Base-by-base conservation (phyloP, 2,113 vertebrate genomes). In the Craseonycteris thonglongyai region DNA sequence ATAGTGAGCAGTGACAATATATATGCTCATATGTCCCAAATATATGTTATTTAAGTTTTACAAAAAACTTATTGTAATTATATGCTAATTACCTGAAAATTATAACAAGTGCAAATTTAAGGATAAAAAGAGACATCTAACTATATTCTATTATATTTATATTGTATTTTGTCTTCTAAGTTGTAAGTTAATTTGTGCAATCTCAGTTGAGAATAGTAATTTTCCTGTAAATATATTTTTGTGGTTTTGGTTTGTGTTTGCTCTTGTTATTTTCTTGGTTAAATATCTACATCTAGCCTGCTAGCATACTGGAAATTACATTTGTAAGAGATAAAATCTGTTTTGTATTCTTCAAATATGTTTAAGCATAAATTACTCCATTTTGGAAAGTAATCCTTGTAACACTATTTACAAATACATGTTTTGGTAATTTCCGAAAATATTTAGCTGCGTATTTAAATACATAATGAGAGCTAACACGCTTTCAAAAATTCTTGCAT, bases 341-440 rank as follows among this genome's bases (percentile, higher is more conserved):
- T 26, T 88, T 92, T 94, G n/a, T 82, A 38, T 81, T 91, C 24
- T 71, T 89, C 18, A 84, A 74, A 94, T 81, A 81, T 68, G 4
- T 79, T 88, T 81, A 91, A 49, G 3, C 18, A 49, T 91, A 74
- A 61, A 47, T 72, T 47, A 94, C 30, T 94, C 26, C 1, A 63
- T 42, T 81, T 92, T 42, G 19, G 35, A 71, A 94, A 80, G 24
- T 47, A 56, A 81, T 65, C 26, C 80, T 88, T 85, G 56, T 5
- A 33, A 66, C 58, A 58, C 89, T 85, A 42, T 91, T 91, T 87
- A 19, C 16, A 92, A 89, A 71, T 78, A 40, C 33, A 38, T 14
- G 14, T 91, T 85, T 71, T 81, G 7, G 49, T 66, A 16, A 80
- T 81, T 54, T 65, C 26, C 22, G 65, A 42, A 91, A 59, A 89